phyloP scores from a whole-genome alignment of 92 coral and sea anemone species.

The Palythoa heliodiscus region DNA sequence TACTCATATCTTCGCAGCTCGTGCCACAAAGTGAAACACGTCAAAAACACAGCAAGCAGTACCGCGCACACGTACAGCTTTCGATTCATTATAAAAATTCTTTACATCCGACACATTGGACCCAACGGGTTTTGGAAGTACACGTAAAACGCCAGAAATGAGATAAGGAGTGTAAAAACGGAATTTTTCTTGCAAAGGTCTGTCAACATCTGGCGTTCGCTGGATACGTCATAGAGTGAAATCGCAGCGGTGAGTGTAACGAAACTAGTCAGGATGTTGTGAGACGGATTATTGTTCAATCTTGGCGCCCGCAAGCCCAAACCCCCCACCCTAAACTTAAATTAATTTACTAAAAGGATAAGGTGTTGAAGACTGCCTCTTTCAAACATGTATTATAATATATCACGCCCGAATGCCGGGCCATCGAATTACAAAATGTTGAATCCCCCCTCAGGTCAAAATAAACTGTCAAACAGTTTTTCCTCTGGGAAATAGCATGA shows the following conservation, averaged over 20 bases:
- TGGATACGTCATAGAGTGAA: constrained; percentile 12
- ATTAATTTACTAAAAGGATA: constrained; percentile 23
- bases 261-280: constrained; percentile 17
- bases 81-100: constrained; percentile 12
- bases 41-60: constrained; percentile 1
- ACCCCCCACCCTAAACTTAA: constrained; percentile 31
- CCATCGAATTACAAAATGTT: background rate
- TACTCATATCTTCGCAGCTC: constrained; percentile 22
- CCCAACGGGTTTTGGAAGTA: background rate
- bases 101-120: constrained; percentile 4
- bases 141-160: background rate
- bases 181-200: background rate
- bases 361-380: constrained; percentile 31
- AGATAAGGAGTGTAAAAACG: background rate
- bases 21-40: constrained; percentile 32
- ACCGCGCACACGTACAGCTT: constrained; percentile 29
- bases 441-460: constrained; percentile 21
- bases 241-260: constrained; percentile 8
- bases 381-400: background rate
- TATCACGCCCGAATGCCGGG: constrained; percentile 27
- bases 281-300: constrained; percentile 5
- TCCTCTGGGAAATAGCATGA: background rate
- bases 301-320: constrained; percentile 37
- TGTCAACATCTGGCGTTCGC: constrained; percentile 15
- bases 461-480: background rate